These are phyloP conservation scores for Pantherophis vulpinus DNA, from an alignment of 2,797 vertebrate species.

Conservation along the genomic window DNA sequence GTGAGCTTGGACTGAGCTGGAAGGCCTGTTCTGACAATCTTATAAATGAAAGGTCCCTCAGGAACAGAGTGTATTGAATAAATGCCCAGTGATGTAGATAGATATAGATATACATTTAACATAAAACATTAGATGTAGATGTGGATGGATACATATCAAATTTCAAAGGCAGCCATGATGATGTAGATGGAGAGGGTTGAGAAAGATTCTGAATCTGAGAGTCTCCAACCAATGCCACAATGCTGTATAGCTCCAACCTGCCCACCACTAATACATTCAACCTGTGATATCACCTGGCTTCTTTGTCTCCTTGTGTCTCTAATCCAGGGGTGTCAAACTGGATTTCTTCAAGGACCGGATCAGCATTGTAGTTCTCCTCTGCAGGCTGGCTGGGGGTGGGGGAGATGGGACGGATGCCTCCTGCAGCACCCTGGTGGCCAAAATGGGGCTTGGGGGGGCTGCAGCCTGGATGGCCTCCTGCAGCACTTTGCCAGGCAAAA, in stretches of 20 bases:
- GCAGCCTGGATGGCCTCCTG: no score
- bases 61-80: neutral
- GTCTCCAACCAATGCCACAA: neutral
- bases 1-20: neutral
- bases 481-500: no score
- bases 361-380: no score
- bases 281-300: neutral
- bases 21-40: neutral
- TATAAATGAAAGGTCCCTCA: neutral
- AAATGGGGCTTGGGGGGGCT: no score
- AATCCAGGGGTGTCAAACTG: neutral
- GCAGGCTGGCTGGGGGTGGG: no score
- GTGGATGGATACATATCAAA: neutral
- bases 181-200: neutral
- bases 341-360: no score
- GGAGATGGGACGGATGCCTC: no score
- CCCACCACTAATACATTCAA: neutral
- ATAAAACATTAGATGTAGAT: neutral
- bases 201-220: neutral
- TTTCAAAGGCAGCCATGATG: neutral
- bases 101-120: neutral
- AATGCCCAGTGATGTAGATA: neutral
- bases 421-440: no score
- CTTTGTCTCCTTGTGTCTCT: neutral
- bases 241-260: neutral